A percentile compares a stretch with the other conserved stretches of the same genome.
phyloP scores from a whole-genome alignment of 2,888 invertebrate species.

The Latrodectus elegans region DNA sequence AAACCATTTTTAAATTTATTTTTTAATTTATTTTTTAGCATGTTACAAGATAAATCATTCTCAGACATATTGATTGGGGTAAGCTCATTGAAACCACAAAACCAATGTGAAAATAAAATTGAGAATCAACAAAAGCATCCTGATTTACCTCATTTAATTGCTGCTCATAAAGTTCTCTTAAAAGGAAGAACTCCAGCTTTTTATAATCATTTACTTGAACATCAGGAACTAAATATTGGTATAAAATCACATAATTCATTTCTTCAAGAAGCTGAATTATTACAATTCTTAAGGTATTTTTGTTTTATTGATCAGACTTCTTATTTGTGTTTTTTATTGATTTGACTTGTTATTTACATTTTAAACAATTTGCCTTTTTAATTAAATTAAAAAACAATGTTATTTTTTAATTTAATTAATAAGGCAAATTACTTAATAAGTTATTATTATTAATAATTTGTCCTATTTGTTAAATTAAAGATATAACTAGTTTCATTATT shows the following conservation, averaged over 20 bases:
- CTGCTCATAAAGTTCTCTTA: conserved; percentile 56
- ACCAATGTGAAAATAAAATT: conserved; percentile 33
- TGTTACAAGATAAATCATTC: conserved; percentile 66
- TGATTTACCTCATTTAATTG: conserved; percentile 29
- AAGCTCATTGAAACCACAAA: conserved; percentile 34
- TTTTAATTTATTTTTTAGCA: conserved; percentile 20
- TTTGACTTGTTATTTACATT: too few relatives aligned
- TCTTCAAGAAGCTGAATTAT: conserved; percentile 52
- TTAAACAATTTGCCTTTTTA: too few relatives aligned
- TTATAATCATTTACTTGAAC: conserved; percentile 57
- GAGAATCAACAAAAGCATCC: conserved; percentile 14
- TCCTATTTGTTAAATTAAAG: background rate
- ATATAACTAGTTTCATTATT: background rate
- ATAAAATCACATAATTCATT: conserved; percentile 44
- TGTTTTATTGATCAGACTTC: background rate
- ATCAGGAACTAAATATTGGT: conserved; percentile 38
- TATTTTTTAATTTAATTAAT: background rate
- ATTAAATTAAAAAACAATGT: background rate
- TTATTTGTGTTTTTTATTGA: background rate
- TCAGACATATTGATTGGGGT: conserved; percentile 63
- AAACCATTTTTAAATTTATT: too few relatives aligned
- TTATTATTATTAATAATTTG: background rate
- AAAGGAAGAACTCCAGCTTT: conserved; percentile 69
- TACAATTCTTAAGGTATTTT: conserved; percentile 54
- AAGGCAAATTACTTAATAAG: background rate